These are phyloP conservation scores for Acrobasis consociella DNA, from an alignment of 2,888 invertebrate species.

Conservation along the genomic window DNA sequence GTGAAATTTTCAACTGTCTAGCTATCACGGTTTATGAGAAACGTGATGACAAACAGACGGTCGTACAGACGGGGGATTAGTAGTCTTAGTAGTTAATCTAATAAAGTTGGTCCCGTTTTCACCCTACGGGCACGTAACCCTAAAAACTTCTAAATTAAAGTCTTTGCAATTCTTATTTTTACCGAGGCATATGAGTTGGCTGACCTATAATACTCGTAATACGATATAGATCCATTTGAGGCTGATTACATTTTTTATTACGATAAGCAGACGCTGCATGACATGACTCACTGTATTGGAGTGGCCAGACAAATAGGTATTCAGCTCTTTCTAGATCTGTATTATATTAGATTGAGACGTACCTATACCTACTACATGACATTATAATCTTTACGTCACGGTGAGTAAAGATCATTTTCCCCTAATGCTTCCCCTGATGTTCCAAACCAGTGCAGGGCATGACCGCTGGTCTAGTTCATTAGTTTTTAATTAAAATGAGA, in stretches of 20 bases:
- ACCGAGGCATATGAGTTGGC: too few species aligned
- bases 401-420: background rate
- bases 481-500: background rate
- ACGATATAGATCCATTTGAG: background rate
- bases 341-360: background rate
- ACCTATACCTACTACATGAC: background rate
- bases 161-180: too few species aligned
- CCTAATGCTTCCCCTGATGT: too few species aligned
- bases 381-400: background rate
- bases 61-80: too few species aligned
- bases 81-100: too few species aligned
- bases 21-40: too few species aligned
- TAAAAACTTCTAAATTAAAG: too few species aligned
- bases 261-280: background rate
- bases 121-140: too few species aligned
- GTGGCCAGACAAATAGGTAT: background rate
- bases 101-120: too few species aligned
- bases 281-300: background rate
- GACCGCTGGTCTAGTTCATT: background rate
- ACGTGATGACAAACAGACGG: too few species aligned
- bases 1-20: too few species aligned
- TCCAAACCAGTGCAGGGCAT: background rate
- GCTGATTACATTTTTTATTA: background rate
- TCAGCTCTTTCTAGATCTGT: background rate
- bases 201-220: too few species aligned